Evolutionary conservation across 1,140 invertebrate species (phyloP).

Genomic region (Ostrea denselamellosa): DNA sequence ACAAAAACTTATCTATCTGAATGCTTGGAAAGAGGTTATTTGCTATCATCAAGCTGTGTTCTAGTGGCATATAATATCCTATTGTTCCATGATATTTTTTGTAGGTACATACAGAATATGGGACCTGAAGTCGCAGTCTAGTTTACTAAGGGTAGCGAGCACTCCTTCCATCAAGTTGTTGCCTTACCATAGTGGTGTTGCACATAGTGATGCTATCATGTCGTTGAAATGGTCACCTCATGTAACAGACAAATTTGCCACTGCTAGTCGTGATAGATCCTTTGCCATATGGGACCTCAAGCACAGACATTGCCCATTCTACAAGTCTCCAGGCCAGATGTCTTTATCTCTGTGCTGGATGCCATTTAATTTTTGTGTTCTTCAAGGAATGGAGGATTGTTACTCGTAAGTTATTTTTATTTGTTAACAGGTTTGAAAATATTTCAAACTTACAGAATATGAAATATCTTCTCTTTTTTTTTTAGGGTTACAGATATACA

Average conservation of each 20-base stretch:
- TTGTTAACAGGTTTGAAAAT: no score
- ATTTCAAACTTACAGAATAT: no score
- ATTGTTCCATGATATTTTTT: background rate
- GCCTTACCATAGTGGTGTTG: background rate
- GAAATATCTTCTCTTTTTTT: no score
- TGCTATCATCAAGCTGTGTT: no score
- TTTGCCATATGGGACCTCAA: slow-evolving; percentile 41
- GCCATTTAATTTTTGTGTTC: slow-evolving; percentile 29
- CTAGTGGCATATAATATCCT: no score
- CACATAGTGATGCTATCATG: slow-evolving; percentile 23
- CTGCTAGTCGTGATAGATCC: slow-evolving; percentile 34
- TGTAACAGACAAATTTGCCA: slow-evolving; percentile 34
- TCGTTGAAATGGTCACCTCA: slow-evolving; percentile 36
- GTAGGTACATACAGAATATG: slow-evolving; percentile 43
- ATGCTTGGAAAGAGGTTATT: no score
- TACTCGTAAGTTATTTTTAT: slow-evolving; percentile 32
- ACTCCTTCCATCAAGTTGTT: slow-evolving; percentile 9
- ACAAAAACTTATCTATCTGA: no score
- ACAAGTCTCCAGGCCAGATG: background rate
- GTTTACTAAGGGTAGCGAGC: slow-evolving; percentile 16
- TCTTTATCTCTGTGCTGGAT: slow-evolving; percentile 18
- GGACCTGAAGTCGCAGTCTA: slow-evolving; percentile 25
- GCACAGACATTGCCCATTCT: slow-evolving; percentile 12
- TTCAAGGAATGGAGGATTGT: slow-evolving; percentile 42
- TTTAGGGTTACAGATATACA: no score